Percentiles rank a stretch among this genome's conserved stretches.
phyloP scores from a whole-genome alignment of 2,888 invertebrate genomes.

The Melieria crassipennis region DNA sequence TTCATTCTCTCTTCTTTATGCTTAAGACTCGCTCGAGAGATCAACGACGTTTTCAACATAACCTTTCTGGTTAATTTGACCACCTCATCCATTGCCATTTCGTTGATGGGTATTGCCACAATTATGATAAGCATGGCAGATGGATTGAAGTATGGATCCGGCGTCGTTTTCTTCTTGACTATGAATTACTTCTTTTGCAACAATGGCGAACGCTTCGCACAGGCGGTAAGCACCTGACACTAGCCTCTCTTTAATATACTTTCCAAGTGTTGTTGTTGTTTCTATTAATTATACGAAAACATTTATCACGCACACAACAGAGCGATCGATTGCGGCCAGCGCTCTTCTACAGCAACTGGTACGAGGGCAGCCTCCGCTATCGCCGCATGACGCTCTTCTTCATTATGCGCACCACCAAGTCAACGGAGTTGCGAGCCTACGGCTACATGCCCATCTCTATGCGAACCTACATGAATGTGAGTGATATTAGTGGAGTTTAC shows the following conservation, averaged over 20 bases:
- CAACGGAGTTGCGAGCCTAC: slow-evolving; percentile 47
- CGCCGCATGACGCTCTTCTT: slow-evolving; percentile 54
- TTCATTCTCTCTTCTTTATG: not conserved
- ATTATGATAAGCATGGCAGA: slow-evolving; percentile 46
- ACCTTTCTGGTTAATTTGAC: slow-evolving; percentile 51
- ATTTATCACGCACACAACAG: slow-evolving; percentile 33
- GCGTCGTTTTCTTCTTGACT: slow-evolving; percentile 50
- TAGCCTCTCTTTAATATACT: not conserved
- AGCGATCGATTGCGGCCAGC: slow-evolving; percentile 50
- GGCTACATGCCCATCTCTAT: slow-evolving; percentile 54
- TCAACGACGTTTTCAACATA: slow-evolving; percentile 53
- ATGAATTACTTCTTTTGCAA: slow-evolving; percentile 52
- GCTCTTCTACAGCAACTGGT: slow-evolving; percentile 59
- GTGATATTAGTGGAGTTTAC: not conserved
- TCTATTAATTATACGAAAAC: not conserved
- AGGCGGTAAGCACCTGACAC: slow-evolving; percentile 45
- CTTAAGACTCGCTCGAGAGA: slow-evolving; percentile 41
- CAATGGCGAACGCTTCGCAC: slow-evolving; percentile 51
- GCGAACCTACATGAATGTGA: slow-evolving; percentile 55
- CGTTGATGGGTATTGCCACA: slow-evolving; percentile 54
- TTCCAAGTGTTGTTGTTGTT: not conserved
- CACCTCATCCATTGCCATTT: slow-evolving; percentile 55
- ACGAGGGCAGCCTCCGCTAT: slow-evolving; percentile 53
- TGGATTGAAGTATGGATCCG: slow-evolving; percentile 49
- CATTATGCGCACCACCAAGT: slow-evolving; percentile 50